phyloP scores from a whole-genome alignment of 2,113 vertebrate genomes.

The Lamprologus tigripictilis region DNA sequence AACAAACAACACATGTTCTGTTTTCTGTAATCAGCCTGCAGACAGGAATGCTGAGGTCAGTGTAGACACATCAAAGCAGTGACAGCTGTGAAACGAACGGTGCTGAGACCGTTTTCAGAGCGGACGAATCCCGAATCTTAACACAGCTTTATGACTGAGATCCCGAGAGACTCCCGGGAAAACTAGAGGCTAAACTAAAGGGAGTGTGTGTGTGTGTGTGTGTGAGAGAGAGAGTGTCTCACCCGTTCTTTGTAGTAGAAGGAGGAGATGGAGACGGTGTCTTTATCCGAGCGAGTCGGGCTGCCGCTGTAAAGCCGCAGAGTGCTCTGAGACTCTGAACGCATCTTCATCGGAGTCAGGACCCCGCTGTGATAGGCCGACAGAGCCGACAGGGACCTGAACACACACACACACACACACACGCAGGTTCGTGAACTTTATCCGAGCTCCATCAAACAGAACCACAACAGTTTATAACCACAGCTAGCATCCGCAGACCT shows the following conservation, averaged over 20 bases:
- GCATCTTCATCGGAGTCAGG: slow-evolving; percentile 96
- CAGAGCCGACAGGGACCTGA: slow-evolving; percentile 89
- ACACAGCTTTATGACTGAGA: not conserved
- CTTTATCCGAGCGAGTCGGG: slow-evolving; percentile 91
- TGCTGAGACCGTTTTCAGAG: not conserved
- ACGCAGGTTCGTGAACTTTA: fast-evolving
- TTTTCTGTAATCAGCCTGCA: not conserved
- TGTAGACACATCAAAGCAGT: not conserved
- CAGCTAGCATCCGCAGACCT: fast-evolving
- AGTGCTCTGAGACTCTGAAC: slow-evolving; percentile 86
- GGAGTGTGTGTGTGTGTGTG: not conserved
- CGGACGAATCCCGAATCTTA: not conserved
- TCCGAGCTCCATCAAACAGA: not conserved
- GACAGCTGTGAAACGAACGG: not conserved
- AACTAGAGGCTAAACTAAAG: not conserved
- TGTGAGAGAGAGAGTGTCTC: slow-evolving; percentile 22
- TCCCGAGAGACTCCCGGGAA: not conserved
- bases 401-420: not conserved
- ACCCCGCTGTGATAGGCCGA: slow-evolving; percentile 95
- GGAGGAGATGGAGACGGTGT: slow-evolving; percentile 95
- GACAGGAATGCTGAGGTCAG: not conserved
- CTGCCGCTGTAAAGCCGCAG: slow-evolving; percentile 91
- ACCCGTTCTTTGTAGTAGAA: slow-evolving; percentile 99
- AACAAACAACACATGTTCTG: not conserved
- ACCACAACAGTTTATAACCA: fast-evolving